Base-by-base conservation (phyloP, 1,140 invertebrate genomes). In the Prorops nasuta region DNA sequence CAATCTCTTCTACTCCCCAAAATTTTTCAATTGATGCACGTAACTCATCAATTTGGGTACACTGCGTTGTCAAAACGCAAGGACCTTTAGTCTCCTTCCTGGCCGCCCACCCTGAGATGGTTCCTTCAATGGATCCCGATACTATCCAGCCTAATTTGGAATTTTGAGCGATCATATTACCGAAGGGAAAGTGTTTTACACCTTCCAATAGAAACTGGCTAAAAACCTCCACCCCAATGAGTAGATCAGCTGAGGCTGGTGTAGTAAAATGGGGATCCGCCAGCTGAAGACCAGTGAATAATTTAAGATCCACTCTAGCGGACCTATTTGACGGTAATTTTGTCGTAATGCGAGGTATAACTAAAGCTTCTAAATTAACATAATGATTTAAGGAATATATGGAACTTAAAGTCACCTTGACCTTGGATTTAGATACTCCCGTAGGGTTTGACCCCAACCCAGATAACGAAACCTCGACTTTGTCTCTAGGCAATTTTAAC, bases 1-100 rank as follows among this genome's bases (percentile, higher is more conserved):
- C 18, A 1, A 36, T 8, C 8, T 42, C 47, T 15, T 49, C 39
- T 1, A 37, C 1, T 24, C 35, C 47, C 47, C 47, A 49, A n/a
- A 49, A 49, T n/a, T 28, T 28, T 6, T 10, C 10, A 6, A 28
- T 6, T 28, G 10, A 28, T 28, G 4, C 24, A 6, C 4, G 4
- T 28, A 28, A 28, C 4, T 28, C 24, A 6, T 28, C 4, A 28
- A 4, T 28, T 10, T 4, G 4, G 10, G 24, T 10, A 10, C 24
- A 28, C 4, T 28, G 24, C 4, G 10, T 4, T 28, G 24, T 28
- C 10, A n/a, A n/a, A n/a, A n/a, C n/a, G n/a, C n/a, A n/a, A n/a
- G n/a, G n/a, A n/a, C n/a, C n/a, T n/a, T n/a, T n/a, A n/a, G n/a
- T n/a, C n/a, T n/a, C n/a, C n/a, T n/a, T n/a, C n/a, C n/a, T n/a